phyloP scores from a whole-genome alignment of 2,797 vertebrate species.

The Sebastes minor region DNA sequence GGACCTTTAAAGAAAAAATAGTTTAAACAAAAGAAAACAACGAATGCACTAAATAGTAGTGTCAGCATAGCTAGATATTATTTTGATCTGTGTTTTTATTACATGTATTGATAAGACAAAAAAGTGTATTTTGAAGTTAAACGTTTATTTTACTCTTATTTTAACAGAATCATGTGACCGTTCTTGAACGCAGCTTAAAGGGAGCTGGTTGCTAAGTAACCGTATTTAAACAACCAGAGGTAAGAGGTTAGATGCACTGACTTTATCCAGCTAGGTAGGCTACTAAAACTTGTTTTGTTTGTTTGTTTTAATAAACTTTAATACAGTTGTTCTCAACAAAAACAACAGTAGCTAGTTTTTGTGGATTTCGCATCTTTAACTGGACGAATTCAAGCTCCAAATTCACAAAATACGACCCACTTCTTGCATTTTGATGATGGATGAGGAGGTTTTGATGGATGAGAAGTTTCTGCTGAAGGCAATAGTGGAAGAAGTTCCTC shows the following conservation, averaged over 20 bases:
- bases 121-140: not conserved
- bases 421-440: slow-evolving; percentile 71
- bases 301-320: not conserved
- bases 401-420: not conserved
- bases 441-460: slow-evolving; percentile 74
- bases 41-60: rapidly evolving
- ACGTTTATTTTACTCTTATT: not conserved
- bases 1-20: not conserved
- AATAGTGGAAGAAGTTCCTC: slow-evolving; percentile 76
- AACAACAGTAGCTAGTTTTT: not conserved
- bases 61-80: not conserved
- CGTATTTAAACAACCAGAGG: slow-evolving; percentile 11
- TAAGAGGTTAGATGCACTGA: not conserved
- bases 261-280: too few species aligned
- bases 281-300: not conserved
- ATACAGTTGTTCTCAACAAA: too few species aligned
- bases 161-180: not conserved
- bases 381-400: not conserved
- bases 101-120: not conserved
- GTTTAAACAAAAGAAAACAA: not conserved
- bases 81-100: not conserved
- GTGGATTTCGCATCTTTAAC: not conserved
- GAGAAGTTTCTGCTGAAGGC: slow-evolving; percentile 83
- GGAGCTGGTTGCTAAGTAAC: slow-evolving; percentile 74
- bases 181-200: slow-evolving; percentile 59